Base-by-base conservation (phyloP, 2,888 invertebrate species). In the Acronicta alni region DNA sequence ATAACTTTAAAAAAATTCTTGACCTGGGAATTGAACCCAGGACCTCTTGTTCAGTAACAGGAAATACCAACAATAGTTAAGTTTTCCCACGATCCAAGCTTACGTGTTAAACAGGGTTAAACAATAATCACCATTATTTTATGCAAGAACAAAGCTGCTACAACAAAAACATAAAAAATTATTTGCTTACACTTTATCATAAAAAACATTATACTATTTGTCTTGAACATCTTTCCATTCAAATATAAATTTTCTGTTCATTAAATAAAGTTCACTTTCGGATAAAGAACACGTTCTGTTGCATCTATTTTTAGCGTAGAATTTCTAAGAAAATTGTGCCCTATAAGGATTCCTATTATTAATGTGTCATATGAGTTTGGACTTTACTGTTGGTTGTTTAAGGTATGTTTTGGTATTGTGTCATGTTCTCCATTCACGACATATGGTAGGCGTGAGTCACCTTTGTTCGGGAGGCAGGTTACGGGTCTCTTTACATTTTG, bases 371-470 rank as follows among this genome's bases (percentile, higher is more conserved):
- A 43, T 35, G 41, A 73, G 42, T 59, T 49, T 59, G 23, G 32
- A 57, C 67, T 65, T 45, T 72, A 69, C 32, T 1, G 2, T 0
- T 10, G 26, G 0, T 0, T 0, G 0, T 0, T 8, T 67, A 69
- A 49, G 46, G 45, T 63, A 9, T 26, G 14, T 43, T 59, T 77
- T 60, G 5, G n/a, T 45, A 49, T 32, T 61, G 41, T 30, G 9
- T 18, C 8, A 35, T 32, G 16, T 15, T 12, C 38, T 30, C 51
- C 56, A 74, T 77, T 73, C 64, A 77, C 30, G 43, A 44, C 74
- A 76, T 72, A 56, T 77, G 74, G 54, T 46, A 20, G 51, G 10
- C 37, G 46, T 77, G 77, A 76, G 57, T 76, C 76, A 76, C 75
- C 48, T 70, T 70, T 73, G 74, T 70, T 76, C 65, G 23, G 47